These are phyloP conservation scores for Leptodactylus fallax DNA, from an alignment of 2,797 vertebrate species.

Conservation along the genomic window DNA sequence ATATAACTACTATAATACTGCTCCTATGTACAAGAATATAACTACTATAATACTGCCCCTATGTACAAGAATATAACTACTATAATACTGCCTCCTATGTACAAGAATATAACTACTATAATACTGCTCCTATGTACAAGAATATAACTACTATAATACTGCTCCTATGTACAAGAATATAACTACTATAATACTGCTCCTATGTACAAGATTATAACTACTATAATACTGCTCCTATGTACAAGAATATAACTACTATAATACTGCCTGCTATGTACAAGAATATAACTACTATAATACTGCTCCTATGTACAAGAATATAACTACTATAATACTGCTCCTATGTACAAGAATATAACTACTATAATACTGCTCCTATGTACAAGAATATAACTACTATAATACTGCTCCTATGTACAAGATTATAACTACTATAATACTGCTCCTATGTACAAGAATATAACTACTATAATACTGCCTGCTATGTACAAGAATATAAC, in stretches of 20 bases:
- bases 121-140: too few relatives aligned
- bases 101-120: too few relatives aligned
- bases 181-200: too few relatives aligned
- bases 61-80: too few relatives aligned
- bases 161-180: too few relatives aligned
- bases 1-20: conserved; percentile 9
- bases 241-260: conserved; percentile 13
- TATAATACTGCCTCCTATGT: too few relatives aligned
- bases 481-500: conserved; percentile 13
- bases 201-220: too few relatives aligned
- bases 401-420: background rate
- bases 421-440: conserved; percentile 14
- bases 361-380: background rate
- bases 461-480: conserved; percentile 5
- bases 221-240: background rate
- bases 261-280: background rate
- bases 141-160: too few relatives aligned
- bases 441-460: background rate
- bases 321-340: conserved; percentile 2
- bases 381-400: conserved; percentile 8
- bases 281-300: conserved; percentile 17
- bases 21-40: background rate
- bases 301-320: background rate
- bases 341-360: conserved; percentile 4
- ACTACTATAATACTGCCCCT: too few relatives aligned